Percentiles rank a stretch among this genome's conserved stretches.
phyloP scores from a whole-genome alignment of 2,888 invertebrate genomes.

The Polyommatus iphigenia region DNA sequence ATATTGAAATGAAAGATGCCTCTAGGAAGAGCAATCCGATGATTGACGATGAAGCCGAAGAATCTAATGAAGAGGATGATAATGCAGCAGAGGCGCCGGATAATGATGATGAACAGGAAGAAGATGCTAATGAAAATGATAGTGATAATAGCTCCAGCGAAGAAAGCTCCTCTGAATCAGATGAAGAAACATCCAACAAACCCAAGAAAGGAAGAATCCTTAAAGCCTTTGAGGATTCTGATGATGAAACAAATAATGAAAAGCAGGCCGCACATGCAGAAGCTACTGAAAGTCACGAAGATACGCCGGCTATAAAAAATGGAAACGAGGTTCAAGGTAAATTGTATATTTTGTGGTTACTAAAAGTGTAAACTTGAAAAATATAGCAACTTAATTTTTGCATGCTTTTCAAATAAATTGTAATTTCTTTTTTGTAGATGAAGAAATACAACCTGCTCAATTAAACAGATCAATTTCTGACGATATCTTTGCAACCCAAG shows the following conservation, averaged over 20 bases:
- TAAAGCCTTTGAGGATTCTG: constrained; percentile 75
- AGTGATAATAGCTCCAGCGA: constrained; percentile 55
- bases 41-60: constrained; percentile 76
- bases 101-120: constrained; percentile 41
- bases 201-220: constrained; percentile 67
- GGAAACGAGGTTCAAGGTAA: constrained; percentile 35
- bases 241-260: constrained; percentile 56
- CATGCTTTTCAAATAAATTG: background rate
- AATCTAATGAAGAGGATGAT: constrained; percentile 61
- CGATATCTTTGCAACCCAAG: constrained; percentile 36
- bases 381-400: background rate
- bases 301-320: constrained; percentile 30
- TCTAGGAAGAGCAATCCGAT: constrained; percentile 65
- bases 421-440: constrained; percentile 34
- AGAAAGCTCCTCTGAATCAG: constrained; percentile 58
- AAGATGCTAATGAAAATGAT: constrained; percentile 52
- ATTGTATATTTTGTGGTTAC: background rate
- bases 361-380: background rate
- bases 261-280: background rate
- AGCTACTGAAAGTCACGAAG: constrained; percentile 15
- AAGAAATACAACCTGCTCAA: constrained; percentile 40
- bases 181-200: constrained; percentile 51
- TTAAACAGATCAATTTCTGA: constrained; percentile 37
- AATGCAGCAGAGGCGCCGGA: constrained; percentile 40
- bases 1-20: constrained; percentile 49